Evolutionary conservation across 2,797 vertebrate genomes (phyloP), one percentile per base, ranked within the genome.

Genomic region (Peromyscus aztecus): DNA sequence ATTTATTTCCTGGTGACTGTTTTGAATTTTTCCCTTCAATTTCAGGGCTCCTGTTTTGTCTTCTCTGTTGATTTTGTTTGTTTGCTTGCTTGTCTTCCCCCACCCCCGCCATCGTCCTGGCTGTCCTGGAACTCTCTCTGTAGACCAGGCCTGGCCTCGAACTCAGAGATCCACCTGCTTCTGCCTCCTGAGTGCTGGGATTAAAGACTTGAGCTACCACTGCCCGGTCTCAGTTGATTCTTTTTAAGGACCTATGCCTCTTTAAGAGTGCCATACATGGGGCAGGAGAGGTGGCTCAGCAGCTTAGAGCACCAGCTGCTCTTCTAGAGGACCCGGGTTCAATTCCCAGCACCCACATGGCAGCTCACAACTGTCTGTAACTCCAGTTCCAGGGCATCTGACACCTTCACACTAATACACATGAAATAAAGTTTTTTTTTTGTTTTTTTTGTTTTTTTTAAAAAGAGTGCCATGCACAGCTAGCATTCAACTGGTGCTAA

Each of bases 1-100:
- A 49, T 95, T 90, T 75, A 12, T 67, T 89, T 96, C 40, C 65
- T 86, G 21, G 61, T 65, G 69, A n/a, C 57, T 84, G 34, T 88
- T 92, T 85, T 94, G 75, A 57, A 87, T 67, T 91, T 65, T 12
- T 61, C 88, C 46, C 37, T 88, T 94, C 17, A 52, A 14, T 21
- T 76, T 71, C n/a, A 52, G 57, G 31, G 16, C 9, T 46, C 10
- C 24, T 92, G 37, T 82, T 95, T 90, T 81, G 52, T 82, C 27
- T 65, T 89, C 52, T 59, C 21, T 6, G 0, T 81, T 89, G 57
- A 65, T 91, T 73, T 73, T 21, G 69, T 37, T 71, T 73, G 37
- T 17, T 59, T 59, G 17, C 21, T 73, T 73, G 13, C 52, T 52
- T 52, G 52, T 52, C 13, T 14, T 52, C 52, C 13, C 52, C 13